phyloP scores from a whole-genome alignment of 1,140 invertebrate species.

The Dreissena polymorpha region DNA sequence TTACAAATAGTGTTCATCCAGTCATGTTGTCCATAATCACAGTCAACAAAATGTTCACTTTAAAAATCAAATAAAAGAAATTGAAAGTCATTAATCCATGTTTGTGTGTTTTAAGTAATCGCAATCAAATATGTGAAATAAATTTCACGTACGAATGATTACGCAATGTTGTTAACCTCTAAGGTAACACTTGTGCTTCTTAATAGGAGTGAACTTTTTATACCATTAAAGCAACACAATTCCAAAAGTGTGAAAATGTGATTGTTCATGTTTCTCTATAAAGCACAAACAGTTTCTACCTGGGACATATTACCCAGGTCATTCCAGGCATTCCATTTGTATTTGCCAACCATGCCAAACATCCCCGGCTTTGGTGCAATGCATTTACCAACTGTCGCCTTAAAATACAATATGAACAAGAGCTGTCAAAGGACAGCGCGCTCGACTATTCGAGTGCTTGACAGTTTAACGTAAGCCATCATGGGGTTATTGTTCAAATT shows the following conservation, averaged over 20 bases:
- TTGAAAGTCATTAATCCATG: too few relatives aligned
- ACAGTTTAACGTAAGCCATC: too few relatives aligned
- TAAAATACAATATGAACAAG: constrained; percentile 52
- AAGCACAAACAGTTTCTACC: constrained; percentile 65
- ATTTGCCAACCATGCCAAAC: constrained; percentile 84
- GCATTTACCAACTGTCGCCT: constrained; percentile 82
- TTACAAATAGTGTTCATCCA: neutral
- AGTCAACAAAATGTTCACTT: too few relatives aligned
- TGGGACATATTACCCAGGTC: constrained; percentile 79
- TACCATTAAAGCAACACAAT: neutral
- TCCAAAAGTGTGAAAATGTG: neutral
- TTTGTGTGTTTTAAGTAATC: too few relatives aligned
- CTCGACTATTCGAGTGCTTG: too few relatives aligned
- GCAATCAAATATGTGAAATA: too few relatives aligned
- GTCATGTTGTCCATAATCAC: too few relatives aligned
- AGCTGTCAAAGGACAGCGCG: too few relatives aligned
- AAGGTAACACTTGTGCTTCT: neutral
- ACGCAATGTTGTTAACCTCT: neutral
- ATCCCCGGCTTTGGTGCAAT: constrained; percentile 82
- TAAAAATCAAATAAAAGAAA: too few relatives aligned
- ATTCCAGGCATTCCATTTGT: constrained; percentile 85
- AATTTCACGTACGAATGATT: too few relatives aligned
- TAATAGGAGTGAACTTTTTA: neutral
- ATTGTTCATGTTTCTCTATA: too few relatives aligned
- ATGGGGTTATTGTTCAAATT: too few relatives aligned